Evolutionary conservation across 2,113 vertebrate genomes (phyloP).

Genomic region (cattle (Bos taurus)): ARS-UCD2.0 NC_037330.1:117924001-117924500

Average conservation of each 20-base stretch:
- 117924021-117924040: not conserved
- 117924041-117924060: not conserved
- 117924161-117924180: not conserved
- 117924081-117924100: not conserved
- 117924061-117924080: not conserved
- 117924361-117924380: not conserved
- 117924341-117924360: fast-evolving
- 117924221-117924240: not conserved
- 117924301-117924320: not conserved
- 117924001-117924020: not conserved
- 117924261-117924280: not conserved
- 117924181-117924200: not conserved
- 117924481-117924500: not conserved
- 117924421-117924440: not conserved
- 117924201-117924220: not conserved
- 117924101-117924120: not conserved
- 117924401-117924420: not conserved
- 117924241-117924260: not conserved
- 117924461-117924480: fast-evolving
- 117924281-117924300: not conserved
- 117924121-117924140: not conserved
- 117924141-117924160: not conserved
- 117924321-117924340: not conserved
- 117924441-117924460: fast-evolving
- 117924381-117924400: not conserved